These are phyloP conservation scores for Hypotaenidia philippensis DNA, from an alignment of 2,797 vertebrate genomes.

Conservation along the genomic window DNA sequence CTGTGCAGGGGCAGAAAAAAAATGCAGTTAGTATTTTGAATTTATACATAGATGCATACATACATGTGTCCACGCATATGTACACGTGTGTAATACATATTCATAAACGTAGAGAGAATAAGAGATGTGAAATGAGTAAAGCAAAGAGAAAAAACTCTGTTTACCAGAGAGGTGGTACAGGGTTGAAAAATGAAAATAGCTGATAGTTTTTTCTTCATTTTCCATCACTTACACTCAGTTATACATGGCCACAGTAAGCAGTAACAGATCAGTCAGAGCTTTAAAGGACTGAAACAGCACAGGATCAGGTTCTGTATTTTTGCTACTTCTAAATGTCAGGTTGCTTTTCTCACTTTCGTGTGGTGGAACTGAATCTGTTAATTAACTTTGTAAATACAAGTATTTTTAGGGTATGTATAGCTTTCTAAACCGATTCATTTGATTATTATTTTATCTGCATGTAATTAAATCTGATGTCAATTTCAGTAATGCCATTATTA, in stretches of 20 bases:
- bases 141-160: neutral
- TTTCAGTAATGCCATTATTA: neutral
- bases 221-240: neutral
- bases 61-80: neutral
- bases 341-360: neutral
- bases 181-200: neutral
- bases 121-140: neutral
- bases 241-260: neutral
- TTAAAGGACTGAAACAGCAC: neutral
- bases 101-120: neutral
- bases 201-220: neutral
- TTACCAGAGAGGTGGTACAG: neutral
- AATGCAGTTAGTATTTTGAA: slow-evolving; percentile 9
- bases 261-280: neutral
- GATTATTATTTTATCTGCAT: neutral
- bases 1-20: slow-evolving; percentile 35
- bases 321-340: neutral
- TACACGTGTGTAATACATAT: neutral
- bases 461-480: slow-evolving; percentile 35
- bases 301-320: neutral
- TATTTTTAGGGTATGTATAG: neutral
- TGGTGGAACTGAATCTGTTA: neutral
- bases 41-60: neutral
- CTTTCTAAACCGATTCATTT: neutral
- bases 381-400: neutral